Conservation (phyloP, 2,797 vertebrate species). For the Smutsia gigantea region DNA sequence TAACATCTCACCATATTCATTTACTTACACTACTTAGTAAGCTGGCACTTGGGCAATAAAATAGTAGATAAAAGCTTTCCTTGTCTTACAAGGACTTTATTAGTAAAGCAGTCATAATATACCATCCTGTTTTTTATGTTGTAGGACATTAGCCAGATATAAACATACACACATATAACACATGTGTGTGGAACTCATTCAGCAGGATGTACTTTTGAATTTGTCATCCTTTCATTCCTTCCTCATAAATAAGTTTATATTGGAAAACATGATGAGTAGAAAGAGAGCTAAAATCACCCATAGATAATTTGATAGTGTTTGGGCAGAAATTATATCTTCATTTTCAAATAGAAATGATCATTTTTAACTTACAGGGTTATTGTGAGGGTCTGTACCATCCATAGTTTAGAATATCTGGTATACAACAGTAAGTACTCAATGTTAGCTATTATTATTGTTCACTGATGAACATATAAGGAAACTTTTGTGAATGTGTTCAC, state of each 20-base stretch:
- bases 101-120: not conserved
- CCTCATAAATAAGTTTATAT: not conserved
- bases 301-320: not conserved
- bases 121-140: not conserved
- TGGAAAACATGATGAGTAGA: not conserved
- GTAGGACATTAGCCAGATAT: not conserved
- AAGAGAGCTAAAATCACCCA: not conserved
- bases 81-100: not conserved
- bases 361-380: not conserved
- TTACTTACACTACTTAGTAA: not conserved
- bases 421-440: not conserved
- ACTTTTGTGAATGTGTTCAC: not conserved
- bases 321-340: not conserved
- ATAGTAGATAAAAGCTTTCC: not conserved
- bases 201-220: not conserved
- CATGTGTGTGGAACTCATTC: not conserved
- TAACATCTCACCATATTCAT: not conserved
- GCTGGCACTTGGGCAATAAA: not conserved
- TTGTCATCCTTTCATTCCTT: not conserved
- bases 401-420: not conserved
- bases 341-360: constrained; percentile 11
- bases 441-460: not conserved
- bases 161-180: not conserved
- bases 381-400: not conserved
- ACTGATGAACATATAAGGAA: not conserved